Evolutionary conservation across 2,888 invertebrate species (phyloP).

Genomic region (Hydrotaea cyrtoneurina): DNA sequence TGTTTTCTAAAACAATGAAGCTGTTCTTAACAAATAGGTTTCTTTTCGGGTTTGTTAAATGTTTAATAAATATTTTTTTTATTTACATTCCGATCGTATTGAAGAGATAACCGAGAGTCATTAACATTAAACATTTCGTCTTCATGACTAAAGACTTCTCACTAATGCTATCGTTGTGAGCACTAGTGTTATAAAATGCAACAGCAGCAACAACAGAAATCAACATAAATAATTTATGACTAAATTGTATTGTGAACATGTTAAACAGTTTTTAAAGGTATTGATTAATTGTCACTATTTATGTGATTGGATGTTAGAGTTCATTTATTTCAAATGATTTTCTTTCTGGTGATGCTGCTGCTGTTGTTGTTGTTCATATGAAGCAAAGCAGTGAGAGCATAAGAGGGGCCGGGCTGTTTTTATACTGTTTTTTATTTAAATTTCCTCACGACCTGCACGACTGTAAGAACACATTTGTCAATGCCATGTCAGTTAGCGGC

Average conservation of each 20-base stretch:
- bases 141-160: too few species aligned
- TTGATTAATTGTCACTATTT: neutral
- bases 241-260: conserved; percentile 12
- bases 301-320: conserved; percentile 3
- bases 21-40: too few species aligned
- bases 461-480: neutral
- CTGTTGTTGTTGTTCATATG: too few species aligned
- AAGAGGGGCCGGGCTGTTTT: neutral
- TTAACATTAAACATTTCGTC: too few species aligned
- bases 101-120: too few species aligned
- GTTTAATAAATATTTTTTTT: too few species aligned
- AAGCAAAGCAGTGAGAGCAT: neutral
- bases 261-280: conserved; percentile 4
- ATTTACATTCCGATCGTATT: too few species aligned
- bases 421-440: neutral
- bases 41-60: too few species aligned
- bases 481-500: neutral
- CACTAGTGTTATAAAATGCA: neutral
- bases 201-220: neutral
- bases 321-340: neutral
- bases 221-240: conserved; percentile 12
- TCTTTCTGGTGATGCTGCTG: neutral
- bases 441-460: neutral
- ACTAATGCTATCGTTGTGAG: neutral
- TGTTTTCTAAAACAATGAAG: too few species aligned